These are phyloP conservation scores for Drosophila paracracens DNA, from an alignment of 2,888 invertebrate genomes.

Conservation along the genomic window DNA sequence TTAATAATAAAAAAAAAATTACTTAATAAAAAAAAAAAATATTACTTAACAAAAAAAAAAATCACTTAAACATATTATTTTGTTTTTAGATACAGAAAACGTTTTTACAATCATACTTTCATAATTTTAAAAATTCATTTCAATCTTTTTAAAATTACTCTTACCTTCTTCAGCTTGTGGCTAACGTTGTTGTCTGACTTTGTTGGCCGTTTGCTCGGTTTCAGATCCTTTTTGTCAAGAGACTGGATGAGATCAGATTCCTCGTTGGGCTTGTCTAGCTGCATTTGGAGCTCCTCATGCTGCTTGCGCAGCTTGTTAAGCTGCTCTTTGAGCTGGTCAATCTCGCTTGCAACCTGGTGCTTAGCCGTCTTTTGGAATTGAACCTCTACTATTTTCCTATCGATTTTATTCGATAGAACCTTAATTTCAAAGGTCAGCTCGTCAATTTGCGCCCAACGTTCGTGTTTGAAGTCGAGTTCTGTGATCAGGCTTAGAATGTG, in stretches of 20 bases:
- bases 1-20: too few species aligned
- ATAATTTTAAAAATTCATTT: not conserved
- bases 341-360: not conserved
- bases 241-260: not conserved
- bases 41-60: too few species aligned
- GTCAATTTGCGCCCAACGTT: not conserved
- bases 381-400: not conserved
- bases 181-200: not conserved
- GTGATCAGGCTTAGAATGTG: not conserved
- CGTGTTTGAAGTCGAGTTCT: not conserved
- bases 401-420: not conserved
- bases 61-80: too few species aligned
- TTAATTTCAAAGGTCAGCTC: not conserved
- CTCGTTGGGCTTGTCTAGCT: not conserved
- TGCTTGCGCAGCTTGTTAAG: not conserved
- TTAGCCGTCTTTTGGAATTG: not conserved
- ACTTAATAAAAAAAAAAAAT: too few species aligned
- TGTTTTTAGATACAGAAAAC: not conserved
- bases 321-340: not conserved
- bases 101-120: not conserved
- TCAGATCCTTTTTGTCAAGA: rapidly evolving
- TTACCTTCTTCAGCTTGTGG: not conserved
- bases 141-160: too few species aligned
- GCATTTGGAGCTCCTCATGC: not conserved
- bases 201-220: not conserved